These are phyloP conservation scores for Pachypanchax playfairii DNA, from an alignment of 2,113 vertebrate genomes.

Conservation along the genomic window DNA sequence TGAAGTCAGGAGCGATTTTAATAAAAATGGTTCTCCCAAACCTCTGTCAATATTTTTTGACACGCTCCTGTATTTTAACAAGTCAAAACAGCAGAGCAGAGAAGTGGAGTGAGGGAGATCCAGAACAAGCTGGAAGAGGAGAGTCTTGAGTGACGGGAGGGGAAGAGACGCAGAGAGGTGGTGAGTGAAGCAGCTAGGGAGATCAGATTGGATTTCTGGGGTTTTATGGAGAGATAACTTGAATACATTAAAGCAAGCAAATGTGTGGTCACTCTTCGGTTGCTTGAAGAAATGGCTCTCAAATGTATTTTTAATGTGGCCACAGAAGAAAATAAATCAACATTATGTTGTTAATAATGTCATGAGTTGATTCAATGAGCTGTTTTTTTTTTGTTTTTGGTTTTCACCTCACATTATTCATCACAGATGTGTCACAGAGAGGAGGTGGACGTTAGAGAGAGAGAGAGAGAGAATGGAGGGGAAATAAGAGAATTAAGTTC, in stretches of 20 bases:
- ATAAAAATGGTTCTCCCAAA: no score
- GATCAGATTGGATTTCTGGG: constrained; percentile 14
- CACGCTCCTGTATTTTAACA: not conserved
- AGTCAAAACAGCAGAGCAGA: not conserved
- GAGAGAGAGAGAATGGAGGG: not conserved
- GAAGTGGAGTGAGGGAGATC: constrained; percentile 23
- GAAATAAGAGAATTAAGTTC: not conserved
- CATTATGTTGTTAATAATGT: constrained; percentile 10
- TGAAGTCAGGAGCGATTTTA: no score
- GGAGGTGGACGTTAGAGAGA: not conserved
- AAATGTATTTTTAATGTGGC: constrained; percentile 49
- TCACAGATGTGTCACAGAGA: not conserved
- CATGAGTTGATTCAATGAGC: constrained; percentile 20
- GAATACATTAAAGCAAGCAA: constrained; percentile 30
- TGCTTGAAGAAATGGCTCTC: constrained; percentile 11
- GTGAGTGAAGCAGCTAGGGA: constrained; percentile 4
- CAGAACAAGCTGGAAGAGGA: constrained; percentile 20
- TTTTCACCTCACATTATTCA: constrained; percentile 13
- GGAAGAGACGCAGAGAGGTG: constrained; percentile 25
- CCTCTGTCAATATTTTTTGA: not conserved
- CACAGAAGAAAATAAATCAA: constrained; percentile 9
- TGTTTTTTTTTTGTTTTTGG: constrained; percentile 8
- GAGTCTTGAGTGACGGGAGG: constrained; percentile 44
- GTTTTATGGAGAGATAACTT: constrained; percentile 19
- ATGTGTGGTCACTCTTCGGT: constrained; percentile 36